Base-by-base conservation (phyloP, 1,140 invertebrate species). In the Drosophila kurseongensis region DNA sequence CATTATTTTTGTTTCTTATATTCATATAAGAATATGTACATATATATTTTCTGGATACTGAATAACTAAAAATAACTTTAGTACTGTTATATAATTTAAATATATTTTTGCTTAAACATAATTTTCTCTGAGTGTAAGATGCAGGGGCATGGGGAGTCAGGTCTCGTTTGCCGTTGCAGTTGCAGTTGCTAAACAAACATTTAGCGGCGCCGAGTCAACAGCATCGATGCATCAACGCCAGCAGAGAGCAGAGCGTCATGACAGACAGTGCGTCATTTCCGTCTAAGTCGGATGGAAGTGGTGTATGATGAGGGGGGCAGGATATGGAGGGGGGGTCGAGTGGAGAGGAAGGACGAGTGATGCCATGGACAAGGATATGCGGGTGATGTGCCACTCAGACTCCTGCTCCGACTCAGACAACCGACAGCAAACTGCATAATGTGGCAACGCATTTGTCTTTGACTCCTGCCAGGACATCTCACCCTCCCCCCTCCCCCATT, bases 151-250 rank as follows among this genome's bases (percentile, higher is more conserved):
- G 32, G 12, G 32, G 12, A 10, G 16, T 14, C 59, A 12, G 18
- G 18, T 60, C 57, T 59, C 42, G 58, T 58, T 47, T 59, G 66
- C 18, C 60, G 59, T 54, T 75, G 61, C 78, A 60, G 71, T 58
- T 88, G 84, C 76, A 89, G 80, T 88, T 88, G 73, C 84, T 89
- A 88, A 88, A 89, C 84, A 88, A 89, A 88, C 84, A 88, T 89
- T 86, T 80, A 88, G 79, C 76, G 72, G 76, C 72, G 75, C 40
- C 56, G 72, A 88, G 84, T 89, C 84, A 88, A 88, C 84, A 88
- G 84, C 76, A 83, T 88, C 83, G 80, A 89, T 88, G 80, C 80
- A 89, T 80, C 83, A 88, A 77, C 79, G 72, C 75, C 75, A 88
- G 68, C 50, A 52, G 59, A 59, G 75, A 48, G 71, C 50, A 52